Evolutionary conservation across 1,140 invertebrate genomes (phyloP).

Genomic region (Helicorthomorpha holstii): DNA sequence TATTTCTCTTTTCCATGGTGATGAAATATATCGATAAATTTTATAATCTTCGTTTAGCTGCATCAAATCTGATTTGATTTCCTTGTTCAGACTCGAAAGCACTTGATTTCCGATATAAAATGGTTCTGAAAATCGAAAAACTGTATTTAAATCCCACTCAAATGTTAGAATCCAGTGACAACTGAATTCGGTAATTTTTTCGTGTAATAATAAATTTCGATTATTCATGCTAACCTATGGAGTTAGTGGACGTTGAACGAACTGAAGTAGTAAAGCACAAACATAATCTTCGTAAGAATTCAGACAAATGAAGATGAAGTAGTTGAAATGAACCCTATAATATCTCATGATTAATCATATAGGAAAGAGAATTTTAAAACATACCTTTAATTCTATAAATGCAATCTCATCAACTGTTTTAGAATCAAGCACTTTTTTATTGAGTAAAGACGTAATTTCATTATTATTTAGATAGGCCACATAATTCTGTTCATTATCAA

Average conservation of each 20-base stretch:
- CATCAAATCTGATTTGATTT: too few species aligned
- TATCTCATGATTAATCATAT: not conserved
- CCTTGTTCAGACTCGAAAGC: too few species aligned
- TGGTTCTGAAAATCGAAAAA: not conserved
- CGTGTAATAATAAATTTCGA: not conserved
- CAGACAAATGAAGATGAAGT: not conserved
- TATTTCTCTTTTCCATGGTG: too few species aligned
- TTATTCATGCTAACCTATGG: too few species aligned
- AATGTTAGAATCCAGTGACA: not conserved
- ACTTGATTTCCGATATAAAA: not conserved
- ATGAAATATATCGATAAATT: too few species aligned
- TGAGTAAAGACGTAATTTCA: not conserved
- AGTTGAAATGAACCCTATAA: not conserved
- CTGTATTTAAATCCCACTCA: too few species aligned
- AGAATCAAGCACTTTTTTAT: too few species aligned
- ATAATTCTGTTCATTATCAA: not conserved
- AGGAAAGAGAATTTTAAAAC: not conserved
- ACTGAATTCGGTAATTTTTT: not conserved
- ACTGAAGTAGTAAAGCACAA: not conserved
- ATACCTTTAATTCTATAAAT: not conserved
- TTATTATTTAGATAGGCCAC: not conserved
- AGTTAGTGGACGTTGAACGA: too few species aligned
- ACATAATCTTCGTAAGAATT: not conserved
- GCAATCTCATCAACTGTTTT: not conserved
- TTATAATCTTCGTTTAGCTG: too few species aligned